Evolutionary conservation across 2,113 vertebrate genomes (phyloP), one percentile per base, ranked within the genome.

Genomic region (Eptesicus fuscus): DNA sequence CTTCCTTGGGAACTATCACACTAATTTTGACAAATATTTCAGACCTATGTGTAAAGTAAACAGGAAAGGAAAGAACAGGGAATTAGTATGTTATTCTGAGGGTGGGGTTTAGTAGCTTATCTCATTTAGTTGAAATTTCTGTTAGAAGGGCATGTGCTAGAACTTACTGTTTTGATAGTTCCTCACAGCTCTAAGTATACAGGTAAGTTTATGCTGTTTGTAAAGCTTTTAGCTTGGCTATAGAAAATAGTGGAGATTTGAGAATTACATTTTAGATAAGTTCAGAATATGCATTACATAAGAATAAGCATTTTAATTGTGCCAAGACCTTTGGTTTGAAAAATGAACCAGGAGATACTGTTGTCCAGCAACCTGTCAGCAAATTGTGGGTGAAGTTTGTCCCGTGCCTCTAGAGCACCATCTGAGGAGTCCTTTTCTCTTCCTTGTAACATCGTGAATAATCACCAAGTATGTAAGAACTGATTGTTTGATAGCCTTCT

Each of bases 261-360:
- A 92, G 90, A 76, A 3, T 87, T 63, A 86, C 6, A 56, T 88
- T 20, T 96, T 95, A 49, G 79, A 91, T 30, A 95, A 63, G 69
- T 96, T 98, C 49, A 90, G 88, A 84, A 78, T 96, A 20, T 96
- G 91, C 32, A 9, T 0, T 83, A 42, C 88, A 32, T 92, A 86
- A 97, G 97, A 98, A 98, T 96, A 97, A 98, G 93, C 92, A 97
- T 97, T 98, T 98, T 98, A 93, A 95, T 98, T 97, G 87, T 97
- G 94, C 93, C 90, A 97, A 71, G 88, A 96, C 35, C 23, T 94
- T 70, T 5, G 61, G 91, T 88, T 76, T 94, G 70, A 97, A 96
- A 93, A 92, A 49, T 84, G 7, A 49, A 14, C 7, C 65, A 80
- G 76, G n/a, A 40, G 40, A 61, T 91, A 51, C 0, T 73, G 51